Conservation (phyloP, 2,888 invertebrate genomes). For the Carterocephalus palaemon region DNA sequence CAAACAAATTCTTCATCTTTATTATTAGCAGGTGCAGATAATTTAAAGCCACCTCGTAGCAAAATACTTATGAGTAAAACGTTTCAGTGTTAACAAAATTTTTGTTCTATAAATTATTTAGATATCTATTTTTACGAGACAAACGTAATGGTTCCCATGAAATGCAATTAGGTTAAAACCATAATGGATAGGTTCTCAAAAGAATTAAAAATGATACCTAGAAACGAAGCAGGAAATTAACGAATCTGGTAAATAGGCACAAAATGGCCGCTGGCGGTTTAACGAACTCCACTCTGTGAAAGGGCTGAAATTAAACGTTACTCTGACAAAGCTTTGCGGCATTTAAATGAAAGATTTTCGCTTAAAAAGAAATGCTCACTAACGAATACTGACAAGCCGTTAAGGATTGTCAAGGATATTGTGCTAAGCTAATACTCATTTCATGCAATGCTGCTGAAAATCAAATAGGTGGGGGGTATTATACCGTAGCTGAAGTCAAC, state of each 20-base stretch:
- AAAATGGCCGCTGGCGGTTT: slow-evolving; percentile 17
- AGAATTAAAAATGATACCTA: slow-evolving; percentile 8
- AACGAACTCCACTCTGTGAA: slow-evolving; percentile 17
- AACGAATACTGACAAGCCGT: slow-evolving; percentile 4
- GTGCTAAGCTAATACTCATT: no score
- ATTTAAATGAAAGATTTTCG: slow-evolving; percentile 6
- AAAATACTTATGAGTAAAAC: no score
- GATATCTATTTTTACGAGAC: background rate
- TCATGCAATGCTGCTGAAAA: no score
- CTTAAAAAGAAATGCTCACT: slow-evolving; percentile 11
- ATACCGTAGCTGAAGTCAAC: no score
- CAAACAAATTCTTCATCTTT: no score
- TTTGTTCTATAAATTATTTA: no score
- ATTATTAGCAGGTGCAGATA: no score
- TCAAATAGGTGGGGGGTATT: no score
- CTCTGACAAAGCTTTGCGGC: slow-evolving; percentile 10
- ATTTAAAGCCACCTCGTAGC: no score
- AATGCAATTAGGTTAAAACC: slow-evolving; percentile 2
- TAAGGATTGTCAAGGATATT: slow-evolving; percentile 1
- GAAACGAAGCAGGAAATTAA: slow-evolving; percentile 19
- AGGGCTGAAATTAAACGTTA: slow-evolving; percentile 22
- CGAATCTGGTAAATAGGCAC: slow-evolving; percentile 20
- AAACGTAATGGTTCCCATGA: slow-evolving; percentile 2
- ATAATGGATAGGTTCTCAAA: slow-evolving; percentile 6
- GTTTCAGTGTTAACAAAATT: no score